Percentiles rank a stretch among this genome's conserved stretches.
These are phyloP conservation scores for Odontamblyopus rebecca DNA, from an alignment of 2,797 vertebrate genomes.

Conservation along the genomic window DNA sequence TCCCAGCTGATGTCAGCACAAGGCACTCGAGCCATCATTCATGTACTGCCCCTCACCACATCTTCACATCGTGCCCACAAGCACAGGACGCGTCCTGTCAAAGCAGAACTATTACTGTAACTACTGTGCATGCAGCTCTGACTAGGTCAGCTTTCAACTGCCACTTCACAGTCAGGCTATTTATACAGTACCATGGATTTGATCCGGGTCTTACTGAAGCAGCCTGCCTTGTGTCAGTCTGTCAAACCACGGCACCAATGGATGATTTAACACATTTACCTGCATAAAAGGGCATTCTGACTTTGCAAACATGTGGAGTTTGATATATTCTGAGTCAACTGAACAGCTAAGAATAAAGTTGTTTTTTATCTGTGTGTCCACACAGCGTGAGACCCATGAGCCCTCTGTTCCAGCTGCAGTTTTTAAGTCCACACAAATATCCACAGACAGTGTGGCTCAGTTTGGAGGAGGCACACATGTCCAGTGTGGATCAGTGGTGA, in stretches of 20 bases:
- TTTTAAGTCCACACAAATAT: slow-evolving; percentile 38
- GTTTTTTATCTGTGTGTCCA: neutral
- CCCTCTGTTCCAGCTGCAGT: slow-evolving; percentile 33
- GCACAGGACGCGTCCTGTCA: slow-evolving; percentile 5
- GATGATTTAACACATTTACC: neutral
- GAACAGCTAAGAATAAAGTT: neutral
- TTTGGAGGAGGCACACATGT: slow-evolving; percentile 42
- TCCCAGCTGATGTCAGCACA: slow-evolving; percentile 47
- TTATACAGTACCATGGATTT: neutral
- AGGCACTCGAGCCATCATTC: slow-evolving; percentile 52
- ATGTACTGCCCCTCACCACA: slow-evolving; percentile 28
- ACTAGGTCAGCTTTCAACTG: neutral
- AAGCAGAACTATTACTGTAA: neutral
- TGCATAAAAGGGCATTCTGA: neutral
- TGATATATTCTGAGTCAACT: neutral
- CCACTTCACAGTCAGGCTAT: neutral
- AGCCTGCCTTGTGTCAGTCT: neutral
- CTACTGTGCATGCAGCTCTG: slow-evolving; percentile 7
- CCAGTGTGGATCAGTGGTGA: slow-evolving; percentile 52
- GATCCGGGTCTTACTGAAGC: neutral
- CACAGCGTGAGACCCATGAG: slow-evolving; percentile 4
- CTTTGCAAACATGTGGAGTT: neutral
- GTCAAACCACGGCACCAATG: neutral
- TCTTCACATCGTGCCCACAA: slow-evolving; percentile 38
- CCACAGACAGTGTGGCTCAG: slow-evolving; percentile 39